A percentile compares a stretch with the other conserved stretches of the same genome.
These are phyloP conservation scores for Percopsis omiscomaycus DNA, from an alignment of 2,797 vertebrate species.

Conservation along the genomic window DNA sequence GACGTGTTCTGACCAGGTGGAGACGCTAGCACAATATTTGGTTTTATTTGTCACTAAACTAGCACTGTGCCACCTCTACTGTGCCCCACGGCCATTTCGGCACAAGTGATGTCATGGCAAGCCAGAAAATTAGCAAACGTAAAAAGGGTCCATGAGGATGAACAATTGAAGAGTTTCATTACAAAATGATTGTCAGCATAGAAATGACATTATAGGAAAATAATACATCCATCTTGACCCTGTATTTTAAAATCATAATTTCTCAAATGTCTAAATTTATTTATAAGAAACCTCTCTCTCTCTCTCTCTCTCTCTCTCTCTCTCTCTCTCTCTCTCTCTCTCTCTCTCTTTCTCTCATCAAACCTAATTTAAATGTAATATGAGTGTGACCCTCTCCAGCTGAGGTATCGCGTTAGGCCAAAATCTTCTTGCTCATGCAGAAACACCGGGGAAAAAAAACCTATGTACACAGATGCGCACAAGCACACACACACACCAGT, in stretches of 20 bases:
- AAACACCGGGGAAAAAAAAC: constrained; percentile 53
- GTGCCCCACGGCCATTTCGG: too few species aligned
- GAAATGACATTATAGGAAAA: not conserved
- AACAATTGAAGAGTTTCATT: constrained; percentile 3
- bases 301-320: not conserved
- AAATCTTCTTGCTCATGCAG: constrained; percentile 58
- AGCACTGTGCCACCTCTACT: constrained; percentile 6
- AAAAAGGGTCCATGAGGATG: not conserved
- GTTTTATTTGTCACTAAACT: too few species aligned
- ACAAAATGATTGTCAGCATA: not conserved
- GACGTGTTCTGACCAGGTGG: too few species aligned
- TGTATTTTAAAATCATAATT: too few species aligned
- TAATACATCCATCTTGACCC: not conserved
- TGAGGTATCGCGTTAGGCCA: constrained; percentile 64
- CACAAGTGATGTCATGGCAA: too few species aligned
- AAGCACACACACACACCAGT: constrained; percentile 4
- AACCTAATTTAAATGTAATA: constrained; percentile 52
- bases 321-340: constrained; percentile 4
- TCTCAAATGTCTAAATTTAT: not conserved
- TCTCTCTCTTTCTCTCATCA: too few species aligned
- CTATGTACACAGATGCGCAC: constrained; percentile 42
- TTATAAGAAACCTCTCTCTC: not conserved
- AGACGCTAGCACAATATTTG: too few species aligned
- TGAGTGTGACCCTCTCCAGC: constrained; percentile 69
- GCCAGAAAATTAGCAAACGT: not conserved